Conservation (phyloP, 2,113 vertebrate species). For the Dromaius novaehollandiae region DNA sequence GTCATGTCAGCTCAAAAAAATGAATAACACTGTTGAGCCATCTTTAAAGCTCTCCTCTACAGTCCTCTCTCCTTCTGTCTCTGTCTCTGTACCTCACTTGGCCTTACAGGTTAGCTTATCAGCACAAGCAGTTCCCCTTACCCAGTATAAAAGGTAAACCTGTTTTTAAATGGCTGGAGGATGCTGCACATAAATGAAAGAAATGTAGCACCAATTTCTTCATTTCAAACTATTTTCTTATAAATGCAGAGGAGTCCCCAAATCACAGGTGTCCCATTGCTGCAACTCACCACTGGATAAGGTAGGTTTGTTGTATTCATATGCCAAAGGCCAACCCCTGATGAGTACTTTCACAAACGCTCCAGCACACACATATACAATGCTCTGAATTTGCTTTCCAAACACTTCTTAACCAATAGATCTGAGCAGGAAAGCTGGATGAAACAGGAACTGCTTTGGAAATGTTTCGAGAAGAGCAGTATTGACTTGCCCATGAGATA, state of each 20-base stretch:
- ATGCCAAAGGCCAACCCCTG: background rate
- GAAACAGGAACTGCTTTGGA: background rate
- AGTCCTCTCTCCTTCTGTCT: background rate
- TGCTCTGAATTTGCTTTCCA: background rate
- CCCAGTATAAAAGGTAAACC: background rate
- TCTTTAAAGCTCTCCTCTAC: background rate
- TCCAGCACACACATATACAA: background rate
- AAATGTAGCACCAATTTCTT: background rate
- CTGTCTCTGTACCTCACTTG: background rate
- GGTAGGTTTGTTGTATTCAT: background rate
- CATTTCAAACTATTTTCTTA: background rate
- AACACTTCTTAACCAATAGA: background rate
- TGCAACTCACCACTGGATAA: background rate
- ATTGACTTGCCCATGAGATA: background rate
- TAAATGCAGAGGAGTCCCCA: rapidly evolving
- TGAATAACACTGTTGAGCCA: background rate
- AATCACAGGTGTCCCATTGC: background rate
- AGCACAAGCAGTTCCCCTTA: background rate
- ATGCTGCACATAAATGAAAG: background rate
- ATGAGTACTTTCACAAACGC: background rate
- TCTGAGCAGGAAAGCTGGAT: background rate
- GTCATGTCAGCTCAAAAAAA: background rate
- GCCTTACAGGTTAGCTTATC: background rate
- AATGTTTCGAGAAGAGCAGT: background rate
- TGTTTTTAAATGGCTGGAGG: background rate